Percentiles rank a stretch among this genome's conserved stretches.
These are phyloP conservation scores for Spea multiplicata DNA, from an alignment of 2,113 vertebrate species.

Conservation along the genomic window DNA sequence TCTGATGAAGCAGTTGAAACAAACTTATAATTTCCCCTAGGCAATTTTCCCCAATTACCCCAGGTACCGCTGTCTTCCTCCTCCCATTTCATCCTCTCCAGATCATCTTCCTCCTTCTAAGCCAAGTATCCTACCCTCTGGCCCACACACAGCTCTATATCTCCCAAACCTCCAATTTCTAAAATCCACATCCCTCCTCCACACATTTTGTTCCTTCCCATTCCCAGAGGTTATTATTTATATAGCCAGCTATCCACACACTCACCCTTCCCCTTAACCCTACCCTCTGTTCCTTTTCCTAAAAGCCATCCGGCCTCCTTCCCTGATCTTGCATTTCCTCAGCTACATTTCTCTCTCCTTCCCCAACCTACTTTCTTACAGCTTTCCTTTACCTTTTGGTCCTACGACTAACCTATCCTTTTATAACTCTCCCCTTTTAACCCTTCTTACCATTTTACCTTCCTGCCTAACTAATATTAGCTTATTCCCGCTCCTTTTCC, in stretches of 20 bases:
- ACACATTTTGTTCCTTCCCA: no score
- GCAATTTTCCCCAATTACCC: conserved; percentile 52
- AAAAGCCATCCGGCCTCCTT: neutral
- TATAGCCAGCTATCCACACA: no score
- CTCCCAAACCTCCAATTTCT: neutral
- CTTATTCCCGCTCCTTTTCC: conserved; percentile 48
- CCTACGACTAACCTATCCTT: conserved; percentile 29
- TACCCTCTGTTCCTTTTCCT: neutral
- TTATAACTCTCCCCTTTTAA: conserved; percentile 26
- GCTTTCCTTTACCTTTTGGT: neutral
- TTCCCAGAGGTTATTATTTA: no score
- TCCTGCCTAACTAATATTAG: neutral
- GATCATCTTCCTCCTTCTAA: conserved; percentile 37
- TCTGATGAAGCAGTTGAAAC: conserved; percentile 26
- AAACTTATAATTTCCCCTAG: conserved; percentile 36
- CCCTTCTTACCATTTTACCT: conserved; percentile 1
- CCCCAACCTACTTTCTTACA: conserved; percentile 17
- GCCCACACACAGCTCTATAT: conserved; percentile 7
- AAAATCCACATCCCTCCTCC: no score
- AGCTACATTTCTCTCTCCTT: neutral
- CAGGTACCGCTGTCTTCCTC: conserved; percentile 21
- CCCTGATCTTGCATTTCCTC: neutral
- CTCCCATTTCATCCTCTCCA: conserved; percentile 44
- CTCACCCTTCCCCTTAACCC: conserved; percentile 49
- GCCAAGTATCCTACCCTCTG: conserved; percentile 23